These are phyloP conservation scores for Grapholita molesta DNA, from an alignment of 1,140 invertebrate species.

Conservation along the genomic window DNA sequence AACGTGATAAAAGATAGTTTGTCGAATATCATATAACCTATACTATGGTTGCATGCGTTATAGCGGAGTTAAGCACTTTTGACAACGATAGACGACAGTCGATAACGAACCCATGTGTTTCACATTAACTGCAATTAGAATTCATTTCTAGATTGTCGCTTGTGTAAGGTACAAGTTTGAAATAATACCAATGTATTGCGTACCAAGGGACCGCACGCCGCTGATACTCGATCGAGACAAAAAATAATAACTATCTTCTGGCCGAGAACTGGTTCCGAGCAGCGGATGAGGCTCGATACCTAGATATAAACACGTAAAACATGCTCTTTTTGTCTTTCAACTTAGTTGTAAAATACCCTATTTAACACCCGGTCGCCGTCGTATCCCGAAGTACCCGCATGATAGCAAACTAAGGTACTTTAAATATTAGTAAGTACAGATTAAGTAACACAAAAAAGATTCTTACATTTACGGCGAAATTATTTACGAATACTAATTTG, in stretches of 20 bases:
- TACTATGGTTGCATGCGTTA: too few species aligned
- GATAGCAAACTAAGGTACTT: background rate
- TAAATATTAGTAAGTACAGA: background rate
- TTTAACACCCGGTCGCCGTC: background rate
- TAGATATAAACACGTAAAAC: constrained; percentile 49
- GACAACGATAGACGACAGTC: too few species aligned
- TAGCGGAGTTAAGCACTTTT: too few species aligned
- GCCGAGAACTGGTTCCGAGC: constrained; percentile 49
- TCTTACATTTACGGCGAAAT: constrained; percentile 12
- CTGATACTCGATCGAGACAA: constrained; percentile 31
- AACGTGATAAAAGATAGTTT: too few species aligned
- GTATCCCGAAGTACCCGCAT: background rate
- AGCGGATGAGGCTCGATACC: constrained; percentile 46
- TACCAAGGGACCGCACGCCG: constrained; percentile 17
- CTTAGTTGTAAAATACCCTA: background rate
- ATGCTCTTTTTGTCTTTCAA: constrained; percentile 33
- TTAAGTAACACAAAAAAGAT: too few species aligned
- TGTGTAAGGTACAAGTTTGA: constrained; percentile 25
- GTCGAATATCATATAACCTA: too few species aligned
- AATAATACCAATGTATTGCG: background rate
- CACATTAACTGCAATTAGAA: too few species aligned
- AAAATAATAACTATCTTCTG: constrained; percentile 70
- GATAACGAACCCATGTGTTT: too few species aligned
- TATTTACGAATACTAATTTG: too few species aligned
- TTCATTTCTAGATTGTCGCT: too few species aligned